A percentile compares a stretch with the other conserved stretches of the same genome.
phyloP scores from a whole-genome alignment of 92 coral and sea anemone species.

The Actinostola sp. region DNA sequence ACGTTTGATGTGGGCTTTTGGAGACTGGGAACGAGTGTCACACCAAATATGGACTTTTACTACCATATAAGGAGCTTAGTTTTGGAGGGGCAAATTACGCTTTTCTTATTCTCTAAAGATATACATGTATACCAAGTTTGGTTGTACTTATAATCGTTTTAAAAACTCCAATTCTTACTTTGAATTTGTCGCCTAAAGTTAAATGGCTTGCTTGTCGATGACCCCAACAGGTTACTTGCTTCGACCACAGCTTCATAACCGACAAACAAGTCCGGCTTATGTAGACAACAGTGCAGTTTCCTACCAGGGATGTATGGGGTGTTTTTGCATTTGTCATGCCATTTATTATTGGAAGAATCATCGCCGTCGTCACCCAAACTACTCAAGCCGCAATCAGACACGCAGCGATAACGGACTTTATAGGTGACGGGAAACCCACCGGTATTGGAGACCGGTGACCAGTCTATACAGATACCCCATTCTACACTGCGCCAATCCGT shows the following conservation, averaged over 20 bases:
- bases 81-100: too few relatives aligned
- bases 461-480: conserved; percentile 26
- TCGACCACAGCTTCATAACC: conserved; percentile 27
- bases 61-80: too few relatives aligned
- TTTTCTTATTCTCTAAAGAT: background rate
- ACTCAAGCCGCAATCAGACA: conserved; percentile 16
- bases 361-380: background rate
- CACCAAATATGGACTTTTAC: too few relatives aligned
- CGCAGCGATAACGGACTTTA: conserved; percentile 16
- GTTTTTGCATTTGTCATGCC: conserved; percentile 21
- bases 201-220: conserved; percentile 23
- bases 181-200: conserved; percentile 9
- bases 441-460: conserved; percentile 27
- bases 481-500: conserved; percentile 5
- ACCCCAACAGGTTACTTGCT: conserved; percentile 16
- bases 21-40: too few relatives aligned
- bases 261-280: conserved; percentile 15
- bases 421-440: conserved; percentile 31
- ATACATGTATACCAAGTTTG: background rate
- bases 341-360: conserved; percentile 5
- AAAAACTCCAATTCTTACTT: conserved; percentile 13
- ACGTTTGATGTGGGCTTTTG: too few relatives aligned
- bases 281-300: conserved; percentile 24
- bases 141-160: too few relatives aligned
- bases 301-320: conserved; percentile 12